Percentiles rank a stretch among this genome's conserved stretches.
phyloP scores from a whole-genome alignment of 2,113 vertebrate species.

The Arvicanthis niloticus region DNA sequence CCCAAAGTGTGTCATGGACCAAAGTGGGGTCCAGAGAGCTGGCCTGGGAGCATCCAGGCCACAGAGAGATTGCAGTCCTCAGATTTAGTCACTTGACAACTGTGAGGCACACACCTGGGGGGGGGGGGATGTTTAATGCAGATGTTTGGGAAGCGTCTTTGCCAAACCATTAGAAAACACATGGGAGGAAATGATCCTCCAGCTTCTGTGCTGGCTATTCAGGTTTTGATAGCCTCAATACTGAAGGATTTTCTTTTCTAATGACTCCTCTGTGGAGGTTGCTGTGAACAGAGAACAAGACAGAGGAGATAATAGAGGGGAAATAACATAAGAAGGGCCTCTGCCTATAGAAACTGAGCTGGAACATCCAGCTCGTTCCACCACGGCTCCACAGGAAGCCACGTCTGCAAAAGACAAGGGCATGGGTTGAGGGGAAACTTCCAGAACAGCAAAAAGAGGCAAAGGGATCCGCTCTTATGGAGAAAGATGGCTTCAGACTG shows the following conservation, averaged over 20 bases:
- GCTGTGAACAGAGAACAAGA: background rate
- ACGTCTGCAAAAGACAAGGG: background rate
- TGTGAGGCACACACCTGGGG: slow-evolving; percentile 32
- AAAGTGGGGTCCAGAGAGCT: background rate
- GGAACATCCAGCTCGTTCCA: rapidly evolving
- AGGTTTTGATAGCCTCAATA: slow-evolving; percentile 40
- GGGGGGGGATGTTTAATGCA: slow-evolving; percentile 20
- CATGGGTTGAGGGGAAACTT: background rate
- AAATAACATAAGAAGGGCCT: no score
- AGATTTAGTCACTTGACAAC: background rate
- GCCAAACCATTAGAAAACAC: slow-evolving; percentile 58
- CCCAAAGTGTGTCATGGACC: background rate
- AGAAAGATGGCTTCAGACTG: background rate
- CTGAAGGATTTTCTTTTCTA: slow-evolving; percentile 47
- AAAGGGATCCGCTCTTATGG: background rate
- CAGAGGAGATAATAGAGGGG: background rate
- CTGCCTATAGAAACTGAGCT: background rate
- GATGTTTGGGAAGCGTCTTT: slow-evolving; percentile 60
- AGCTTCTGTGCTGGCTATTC: background rate
- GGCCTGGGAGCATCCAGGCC: background rate
- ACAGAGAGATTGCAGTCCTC: background rate
- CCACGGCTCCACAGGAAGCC: rapidly evolving
- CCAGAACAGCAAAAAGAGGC: rapidly evolving
- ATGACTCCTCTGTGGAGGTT: slow-evolving; percentile 34
- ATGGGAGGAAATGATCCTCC: slow-evolving; percentile 39